Base-by-base conservation (phyloP, 1,140 invertebrate species). In the Drosophila sulfurigaster region DNA sequence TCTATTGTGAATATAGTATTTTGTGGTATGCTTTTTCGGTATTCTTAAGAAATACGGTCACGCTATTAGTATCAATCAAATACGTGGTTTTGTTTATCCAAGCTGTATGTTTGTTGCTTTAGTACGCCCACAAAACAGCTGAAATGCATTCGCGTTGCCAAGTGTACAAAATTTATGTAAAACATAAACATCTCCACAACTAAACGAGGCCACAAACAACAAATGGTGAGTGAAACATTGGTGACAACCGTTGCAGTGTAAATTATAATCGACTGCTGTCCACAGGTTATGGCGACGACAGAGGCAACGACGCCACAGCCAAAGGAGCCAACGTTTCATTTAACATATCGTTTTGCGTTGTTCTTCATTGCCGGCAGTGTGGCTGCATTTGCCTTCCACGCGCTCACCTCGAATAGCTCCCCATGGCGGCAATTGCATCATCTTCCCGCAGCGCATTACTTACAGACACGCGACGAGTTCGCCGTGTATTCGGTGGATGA, bases 401-500 rank as follows among this genome's bases (percentile, higher is more conserved):
- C 80, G 1, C 16, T 91, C 5, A 63, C 63, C 0, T 56, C 68
- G 11, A 65, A 62, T 20, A 1, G 38, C 4, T 60, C 49, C 4
- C 54, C 49, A 35, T 25, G 63, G 41, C 71, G 75, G 0, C 87
- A 81, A 16, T 43, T 91, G 35, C 80, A 87, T 56, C 83, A 85
- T 16, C 64, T 91, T 43, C 87, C 91, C 2, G 72, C 74, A 1
- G 87, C 78, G 1, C 78, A 90, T 20, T 92, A 82, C 63, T 45
- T 92, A 5, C 91, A 92, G 69, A 82, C 86, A 2, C 75, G 90
- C 0, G 88, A 92, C 54, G 91, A 92, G 46, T 92, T 90, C 16
- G 91, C 91, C 0, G 69, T 92, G 0, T 92, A 91, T 63, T 82
- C 86, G 1, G 76, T 82, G 25, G 75, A 88, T 4, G 82, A 88